A percentile compares a stretch with the other conserved stretches of the same genome.
Evolutionary conservation across 2,113 vertebrate genomes (phyloP).

Genomic region (Megaptera novaeangliae): DNA sequence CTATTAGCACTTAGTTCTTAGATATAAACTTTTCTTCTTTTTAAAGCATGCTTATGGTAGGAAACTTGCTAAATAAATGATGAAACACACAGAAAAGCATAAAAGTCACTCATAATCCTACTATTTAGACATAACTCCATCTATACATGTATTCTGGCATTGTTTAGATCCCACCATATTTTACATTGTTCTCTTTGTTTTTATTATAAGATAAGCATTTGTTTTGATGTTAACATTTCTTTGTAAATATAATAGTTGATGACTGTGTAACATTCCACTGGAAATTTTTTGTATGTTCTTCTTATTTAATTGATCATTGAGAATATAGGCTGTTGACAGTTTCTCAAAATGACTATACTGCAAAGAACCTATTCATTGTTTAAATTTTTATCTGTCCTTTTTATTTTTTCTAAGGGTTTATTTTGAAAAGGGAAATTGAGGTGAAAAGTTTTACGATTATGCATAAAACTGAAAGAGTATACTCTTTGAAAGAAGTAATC

Average conservation of each 20-base stretch:
- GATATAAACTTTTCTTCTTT: not conserved
- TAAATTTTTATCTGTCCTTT: not conserved
- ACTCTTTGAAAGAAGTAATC: not conserved
- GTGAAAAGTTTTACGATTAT: not conserved
- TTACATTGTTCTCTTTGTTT: not conserved
- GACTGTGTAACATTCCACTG: not conserved
- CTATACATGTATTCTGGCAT: not conserved
- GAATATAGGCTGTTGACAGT: not conserved
- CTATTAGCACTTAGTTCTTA: not conserved
- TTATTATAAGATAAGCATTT: not conserved
- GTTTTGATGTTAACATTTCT: not conserved
- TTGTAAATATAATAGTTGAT: not conserved
- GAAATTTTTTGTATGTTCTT: not conserved
- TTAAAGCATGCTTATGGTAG: not conserved
- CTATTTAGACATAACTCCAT: not conserved
- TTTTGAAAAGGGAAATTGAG: not conserved
- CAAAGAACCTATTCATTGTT: not conserved
- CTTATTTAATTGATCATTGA: not conserved
- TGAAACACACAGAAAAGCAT: not conserved
- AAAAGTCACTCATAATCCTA: not conserved
- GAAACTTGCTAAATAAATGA: not conserved
- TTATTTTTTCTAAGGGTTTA: not conserved
- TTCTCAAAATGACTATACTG: not conserved
- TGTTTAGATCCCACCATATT: not conserved
- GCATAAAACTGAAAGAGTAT: not conserved